A percentile compares a stretch with the other conserved stretches of the same genome.
Conservation (phyloP, 2,888 invertebrate genomes). For the Tachina fera region DNA sequence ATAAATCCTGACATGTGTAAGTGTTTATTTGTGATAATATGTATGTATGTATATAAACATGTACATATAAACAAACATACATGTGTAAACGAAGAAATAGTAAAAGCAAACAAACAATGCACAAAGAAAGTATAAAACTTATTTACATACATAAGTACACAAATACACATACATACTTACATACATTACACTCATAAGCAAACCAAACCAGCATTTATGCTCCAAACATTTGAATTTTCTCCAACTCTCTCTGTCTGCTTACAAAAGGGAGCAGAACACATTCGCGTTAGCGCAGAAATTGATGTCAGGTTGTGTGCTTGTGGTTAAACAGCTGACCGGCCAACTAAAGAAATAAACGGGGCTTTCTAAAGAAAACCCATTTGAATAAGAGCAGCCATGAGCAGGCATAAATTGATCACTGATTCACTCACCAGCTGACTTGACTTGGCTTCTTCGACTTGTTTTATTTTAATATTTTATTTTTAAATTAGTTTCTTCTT, state of each 20-base stretch:
- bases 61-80: too few relatives aligned
- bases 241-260: conserved; percentile 36
- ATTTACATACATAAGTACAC: background rate
- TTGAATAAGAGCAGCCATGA: conserved; percentile 42
- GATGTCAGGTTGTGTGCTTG: conserved; percentile 3
- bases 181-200: background rate
- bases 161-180: background rate
- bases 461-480: conserved; percentile 28
- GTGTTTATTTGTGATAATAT: conserved; percentile 10
- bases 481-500: conserved; percentile 1
- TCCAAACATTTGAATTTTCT: conserved; percentile 26
- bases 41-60: conserved; percentile 3
- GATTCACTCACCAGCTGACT: conserved; percentile 12
- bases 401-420: conserved; percentile 1
- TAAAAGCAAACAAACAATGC: conserved; percentile 37
- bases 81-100: conserved; percentile 20
- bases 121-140: conserved; percentile 58
- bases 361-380: conserved; percentile 63
- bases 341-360: conserved; percentile 48
- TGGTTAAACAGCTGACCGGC: conserved; percentile 64
- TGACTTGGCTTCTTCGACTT: conserved; percentile 50
- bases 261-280: conserved; percentile 7
- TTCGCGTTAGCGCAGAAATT: conserved; percentile 30
- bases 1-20: background rate
- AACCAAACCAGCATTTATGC: conserved; percentile 17